Evolutionary conservation across 2,113 vertebrate species (phyloP), one percentile per base, ranked within the genome.

Genomic region (Pterocles gutturalis): DNA sequence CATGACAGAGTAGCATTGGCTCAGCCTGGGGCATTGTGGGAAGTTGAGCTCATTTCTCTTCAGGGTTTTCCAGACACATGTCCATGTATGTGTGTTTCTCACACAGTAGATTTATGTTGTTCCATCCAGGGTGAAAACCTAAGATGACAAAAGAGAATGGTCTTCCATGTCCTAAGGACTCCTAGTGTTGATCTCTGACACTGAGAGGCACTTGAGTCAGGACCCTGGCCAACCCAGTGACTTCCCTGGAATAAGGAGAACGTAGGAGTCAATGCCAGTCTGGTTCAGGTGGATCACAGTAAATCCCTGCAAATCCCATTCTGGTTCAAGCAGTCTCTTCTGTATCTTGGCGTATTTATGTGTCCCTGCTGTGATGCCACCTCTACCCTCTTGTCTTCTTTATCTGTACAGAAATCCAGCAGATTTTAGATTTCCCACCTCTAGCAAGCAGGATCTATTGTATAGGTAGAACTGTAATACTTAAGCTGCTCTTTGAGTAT

Each of bases 111-210:
- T 8, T 53, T 69, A 17, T 16, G 13, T 6, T 7, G 70, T 75
- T 75, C 29, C 9, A 24, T 51, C 8, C 25, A 83, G 21, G 8
- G 9, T 2, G 2, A 36, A 77, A 77, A 65, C 7, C 10, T 60
- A 41, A 36, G 20, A 13, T 48, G 31, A 55, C 4, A 48, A 41
- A 69, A 67, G 22, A n/a, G 20, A 76, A 86, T 5, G 10, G 14
- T 66, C 17, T 45, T 61, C 26, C 26, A 8, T 45, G 54, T 83
- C 54, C 5, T 10, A 55, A 48, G 16, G 4, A 29, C 11, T 66
- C 34, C 11, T 72, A 26, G 33, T 2, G 1, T 3, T 72, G 31
- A 45, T 3, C 7, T 51, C 26, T 0, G 0, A 29, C 18, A 54
- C n/a, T 1, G 5, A 48, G 33, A 45, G 6, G 10, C 9, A 29